Conservation (phyloP, 1,140 invertebrate genomes). For the Centruroides vittatus region DNA sequence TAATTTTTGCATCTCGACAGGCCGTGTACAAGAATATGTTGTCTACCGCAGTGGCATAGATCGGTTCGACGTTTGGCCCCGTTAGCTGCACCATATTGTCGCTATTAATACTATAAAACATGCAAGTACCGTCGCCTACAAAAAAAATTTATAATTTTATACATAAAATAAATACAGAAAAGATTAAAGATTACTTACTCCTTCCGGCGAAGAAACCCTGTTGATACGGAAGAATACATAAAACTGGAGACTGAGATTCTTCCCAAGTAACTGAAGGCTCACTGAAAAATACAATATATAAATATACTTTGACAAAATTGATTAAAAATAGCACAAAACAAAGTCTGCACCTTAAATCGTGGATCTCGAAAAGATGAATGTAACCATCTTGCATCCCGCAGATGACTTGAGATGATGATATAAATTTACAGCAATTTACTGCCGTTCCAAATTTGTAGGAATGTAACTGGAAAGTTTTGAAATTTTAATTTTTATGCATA, state of each 20-base stretch:
- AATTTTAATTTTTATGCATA: slow-evolving; percentile 15
- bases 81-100: slow-evolving; percentile 40
- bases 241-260: slow-evolving; percentile 25
- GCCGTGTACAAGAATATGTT: slow-evolving; percentile 38
- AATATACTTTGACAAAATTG: not conserved
- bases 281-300: slow-evolving; percentile 17
- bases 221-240: slow-evolving; percentile 25
- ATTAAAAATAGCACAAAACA: not conserved
- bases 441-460: slow-evolving; percentile 27
- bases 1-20: slow-evolving; percentile 38
- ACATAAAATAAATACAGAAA: not conserved
- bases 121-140: slow-evolving; percentile 43
- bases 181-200: slow-evolving; percentile 20
- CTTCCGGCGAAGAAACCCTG: slow-evolving; percentile 26
- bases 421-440: slow-evolving; percentile 33
- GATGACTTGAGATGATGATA: slow-evolving; percentile 23
- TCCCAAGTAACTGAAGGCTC: slow-evolving; percentile 25
- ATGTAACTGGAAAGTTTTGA: slow-evolving; percentile 24
- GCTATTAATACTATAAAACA: slow-evolving; percentile 28
- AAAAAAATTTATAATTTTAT: not conserved
- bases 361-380: slow-evolving; percentile 26
- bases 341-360: slow-evolving; percentile 24
- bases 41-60: slow-evolving; percentile 40
- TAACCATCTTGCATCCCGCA: slow-evolving; percentile 32
- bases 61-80: slow-evolving; percentile 51